phyloP scores from a whole-genome alignment of 2,888 invertebrate species.

The Sinhomidia bicolor region DNA sequence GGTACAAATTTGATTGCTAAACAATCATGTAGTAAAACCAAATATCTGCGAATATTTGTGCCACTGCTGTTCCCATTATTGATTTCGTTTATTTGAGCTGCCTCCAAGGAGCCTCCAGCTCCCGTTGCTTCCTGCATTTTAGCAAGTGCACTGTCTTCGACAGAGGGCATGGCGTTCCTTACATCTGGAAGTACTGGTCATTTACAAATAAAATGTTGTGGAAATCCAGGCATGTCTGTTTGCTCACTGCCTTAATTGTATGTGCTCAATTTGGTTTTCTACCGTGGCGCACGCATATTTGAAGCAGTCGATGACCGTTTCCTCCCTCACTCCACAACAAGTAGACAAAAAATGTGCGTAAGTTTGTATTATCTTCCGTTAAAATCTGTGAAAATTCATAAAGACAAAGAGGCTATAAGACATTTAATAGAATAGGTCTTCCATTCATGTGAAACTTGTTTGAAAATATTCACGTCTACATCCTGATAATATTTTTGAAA shows the following conservation, averaged over 20 bases:
- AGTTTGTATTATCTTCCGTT: constrained; percentile 38
- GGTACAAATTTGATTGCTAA: constrained; percentile 76
- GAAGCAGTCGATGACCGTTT: constrained; percentile 12
- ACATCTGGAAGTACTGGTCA: not conserved
- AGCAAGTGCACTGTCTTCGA: not conserved
- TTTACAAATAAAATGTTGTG: not conserved
- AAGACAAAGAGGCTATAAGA: constrained; percentile 8
- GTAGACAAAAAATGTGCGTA: too few species aligned
- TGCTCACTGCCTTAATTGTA: too few species aligned
- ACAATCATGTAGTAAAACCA: constrained; percentile 77
- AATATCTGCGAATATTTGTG: constrained; percentile 71
- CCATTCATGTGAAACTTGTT: constrained; percentile 32
- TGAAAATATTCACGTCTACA: not conserved
- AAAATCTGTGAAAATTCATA: constrained; percentile 20
- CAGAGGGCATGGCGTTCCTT: not conserved
- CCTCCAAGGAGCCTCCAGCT: not conserved
- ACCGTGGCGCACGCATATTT: not conserved
- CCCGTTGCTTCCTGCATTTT: constrained; percentile 36
- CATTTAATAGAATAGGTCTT: not conserved
- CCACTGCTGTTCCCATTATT: constrained; percentile 7
- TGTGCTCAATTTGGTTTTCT: too few species aligned
- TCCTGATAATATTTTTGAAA: not conserved
- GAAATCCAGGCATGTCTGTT: not conserved
- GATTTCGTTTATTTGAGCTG: not conserved
- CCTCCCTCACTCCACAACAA: not conserved